phyloP scores from a whole-genome alignment of 2,113 vertebrate species.

The Astatoreochromis straeleni region DNA sequence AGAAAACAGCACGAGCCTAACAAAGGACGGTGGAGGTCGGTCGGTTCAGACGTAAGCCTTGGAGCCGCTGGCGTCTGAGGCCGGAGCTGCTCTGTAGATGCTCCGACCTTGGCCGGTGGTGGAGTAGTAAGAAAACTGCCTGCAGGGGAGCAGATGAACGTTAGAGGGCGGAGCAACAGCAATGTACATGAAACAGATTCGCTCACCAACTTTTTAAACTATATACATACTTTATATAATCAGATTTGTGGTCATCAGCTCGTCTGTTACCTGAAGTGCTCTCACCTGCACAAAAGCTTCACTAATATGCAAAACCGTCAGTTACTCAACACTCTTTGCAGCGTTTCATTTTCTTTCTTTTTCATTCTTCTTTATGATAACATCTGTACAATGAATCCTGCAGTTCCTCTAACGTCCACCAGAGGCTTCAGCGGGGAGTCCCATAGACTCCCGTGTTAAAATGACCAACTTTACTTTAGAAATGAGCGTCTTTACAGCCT shows the following conservation, averaged over 20 bases:
- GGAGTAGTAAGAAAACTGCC: constrained; percentile 45
- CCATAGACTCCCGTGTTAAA: background rate
- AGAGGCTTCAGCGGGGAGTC: accelerated
- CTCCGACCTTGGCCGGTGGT: background rate
- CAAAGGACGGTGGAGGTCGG: background rate
- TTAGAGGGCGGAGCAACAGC: accelerated
- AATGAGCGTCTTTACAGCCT: background rate
- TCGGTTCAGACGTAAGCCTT: constrained; percentile 62
- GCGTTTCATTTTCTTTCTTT: background rate
- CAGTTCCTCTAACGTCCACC: background rate
- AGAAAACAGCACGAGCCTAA: background rate
- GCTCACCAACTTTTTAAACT: accelerated
- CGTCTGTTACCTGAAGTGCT: background rate
- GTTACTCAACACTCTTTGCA: background rate
- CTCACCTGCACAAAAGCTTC: background rate
- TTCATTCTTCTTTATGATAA: background rate
- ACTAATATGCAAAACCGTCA: background rate
- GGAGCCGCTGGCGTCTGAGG: constrained; percentile 12
- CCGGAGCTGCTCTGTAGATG: constrained; percentile 53
- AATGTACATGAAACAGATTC: background rate
- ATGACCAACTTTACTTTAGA: background rate
- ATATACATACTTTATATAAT: background rate
- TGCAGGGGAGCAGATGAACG: background rate
- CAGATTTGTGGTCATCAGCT: background rate
- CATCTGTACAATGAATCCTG: background rate